phyloP scores from a whole-genome alignment of 2,113 vertebrate species.

The Meriones unguiculatus region DNA sequence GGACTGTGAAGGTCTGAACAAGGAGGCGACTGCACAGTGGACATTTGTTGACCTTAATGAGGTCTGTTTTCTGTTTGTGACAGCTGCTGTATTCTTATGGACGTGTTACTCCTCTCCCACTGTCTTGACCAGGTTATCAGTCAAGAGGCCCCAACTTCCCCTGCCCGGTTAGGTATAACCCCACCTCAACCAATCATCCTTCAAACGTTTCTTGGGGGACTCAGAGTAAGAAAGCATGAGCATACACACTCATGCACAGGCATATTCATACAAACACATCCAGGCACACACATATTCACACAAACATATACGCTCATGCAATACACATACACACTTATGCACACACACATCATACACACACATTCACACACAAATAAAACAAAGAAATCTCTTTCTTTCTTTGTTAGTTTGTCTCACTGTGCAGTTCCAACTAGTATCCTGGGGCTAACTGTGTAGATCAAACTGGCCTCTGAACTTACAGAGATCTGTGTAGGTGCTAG shows the following conservation, averaged over 20 bases:
- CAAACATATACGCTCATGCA: not conserved
- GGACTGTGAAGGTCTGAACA: not conserved
- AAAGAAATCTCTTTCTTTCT: not conserved
- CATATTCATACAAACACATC: not conserved
- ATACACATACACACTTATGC: not conserved
- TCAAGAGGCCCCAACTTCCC: not conserved
- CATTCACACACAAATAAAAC: not conserved
- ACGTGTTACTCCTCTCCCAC: rapidly evolving
- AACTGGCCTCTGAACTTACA: not conserved
- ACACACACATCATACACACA: not conserved
- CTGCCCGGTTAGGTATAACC: not conserved
- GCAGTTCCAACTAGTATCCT: not conserved
- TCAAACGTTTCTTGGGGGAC: not conserved
- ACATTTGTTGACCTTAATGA: not conserved
- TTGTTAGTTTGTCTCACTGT: too few relatives aligned
- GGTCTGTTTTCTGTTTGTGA: not conserved
- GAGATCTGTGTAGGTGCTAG: not conserved
- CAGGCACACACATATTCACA: not conserved
- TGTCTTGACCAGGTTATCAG: not conserved
- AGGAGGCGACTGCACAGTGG: not conserved
- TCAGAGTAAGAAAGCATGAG: not conserved
- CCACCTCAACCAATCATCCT: not conserved
- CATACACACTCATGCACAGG: not conserved
- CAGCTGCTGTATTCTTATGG: not conserved
- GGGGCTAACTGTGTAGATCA: not conserved